Percentiles rank a stretch among this genome's conserved stretches.
Evolutionary conservation across 2,797 vertebrate species (phyloP).

Genomic region (Mus spretus): DNA sequence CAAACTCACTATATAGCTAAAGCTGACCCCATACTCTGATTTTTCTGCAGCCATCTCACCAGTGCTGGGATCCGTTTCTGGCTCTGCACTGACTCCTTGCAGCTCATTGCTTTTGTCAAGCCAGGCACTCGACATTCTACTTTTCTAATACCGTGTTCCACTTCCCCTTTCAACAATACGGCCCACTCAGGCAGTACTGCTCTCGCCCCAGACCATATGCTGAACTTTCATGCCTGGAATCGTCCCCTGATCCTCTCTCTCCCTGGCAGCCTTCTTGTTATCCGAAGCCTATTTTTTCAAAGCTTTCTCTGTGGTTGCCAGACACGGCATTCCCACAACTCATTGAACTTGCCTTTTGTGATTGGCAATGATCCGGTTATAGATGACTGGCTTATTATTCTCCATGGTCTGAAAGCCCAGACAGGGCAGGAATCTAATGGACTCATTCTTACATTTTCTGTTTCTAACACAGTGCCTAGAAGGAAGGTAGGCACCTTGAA

Average conservation of each 20-base stretch:
- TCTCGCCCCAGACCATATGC: background rate
- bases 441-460: background rate
- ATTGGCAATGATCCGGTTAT: background rate
- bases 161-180: background rate
- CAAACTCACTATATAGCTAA: background rate
- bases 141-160: background rate
- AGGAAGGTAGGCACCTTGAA: background rate
- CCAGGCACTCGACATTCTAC: background rate
- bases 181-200: background rate
- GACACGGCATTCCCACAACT: background rate
- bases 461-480: background rate
- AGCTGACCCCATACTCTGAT: background rate
- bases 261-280: background rate
- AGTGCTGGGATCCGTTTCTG: background rate
- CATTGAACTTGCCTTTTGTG: background rate
- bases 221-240: slow-evolving; percentile 37
- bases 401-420: background rate
- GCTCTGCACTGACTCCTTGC: background rate
- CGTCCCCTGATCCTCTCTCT: background rate
- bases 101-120: background rate
- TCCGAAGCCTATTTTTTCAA: background rate
- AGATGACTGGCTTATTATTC: background rate
- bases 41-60: background rate
- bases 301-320: background rate
- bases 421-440: slow-evolving; percentile 3